Conservation (phyloP, 2,797 vertebrate species). For the Muraenolepis orangiensis region DNA sequence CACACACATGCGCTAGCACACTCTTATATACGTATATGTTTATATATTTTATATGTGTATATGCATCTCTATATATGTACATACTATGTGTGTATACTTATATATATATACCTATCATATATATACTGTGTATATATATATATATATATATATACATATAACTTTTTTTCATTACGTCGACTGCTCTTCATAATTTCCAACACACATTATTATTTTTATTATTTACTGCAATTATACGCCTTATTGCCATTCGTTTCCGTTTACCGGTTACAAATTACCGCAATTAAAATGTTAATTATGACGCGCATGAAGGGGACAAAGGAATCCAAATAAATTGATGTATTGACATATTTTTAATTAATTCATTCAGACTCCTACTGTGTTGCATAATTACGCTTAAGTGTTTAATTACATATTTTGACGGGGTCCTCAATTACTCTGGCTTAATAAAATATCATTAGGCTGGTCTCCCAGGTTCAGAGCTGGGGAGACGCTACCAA, state of each 20-base stretch:
- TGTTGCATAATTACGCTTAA: constrained; percentile 88
- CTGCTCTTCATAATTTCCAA: background rate
- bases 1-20: constrained; percentile 30
- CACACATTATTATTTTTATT: background rate
- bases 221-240: constrained; percentile 30
- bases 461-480: constrained; percentile 82
- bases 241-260: constrained; percentile 60
- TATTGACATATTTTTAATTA: constrained; percentile 88
- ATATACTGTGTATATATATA: too few relatives aligned
- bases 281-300: constrained; percentile 79
- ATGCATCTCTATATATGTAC: too few relatives aligned
- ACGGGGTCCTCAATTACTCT: constrained; percentile 92
- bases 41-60: too few relatives aligned
- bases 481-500: constrained; percentile 75
- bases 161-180: too few relatives aligned
- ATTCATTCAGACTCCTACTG: constrained; percentile 87
- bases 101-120: too few relatives aligned
- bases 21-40: background rate
- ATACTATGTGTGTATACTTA: too few relatives aligned
- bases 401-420: constrained; percentile 98
- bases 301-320: constrained; percentile 79
- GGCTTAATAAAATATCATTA: constrained; percentile 90
- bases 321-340: constrained; percentile 87
- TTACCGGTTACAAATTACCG: constrained; percentile 70
- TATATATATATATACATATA: too few relatives aligned